These are phyloP conservation scores for Serilophus lunatus DNA, from an alignment of 2,113 vertebrate species.

Conservation along the genomic window DNA sequence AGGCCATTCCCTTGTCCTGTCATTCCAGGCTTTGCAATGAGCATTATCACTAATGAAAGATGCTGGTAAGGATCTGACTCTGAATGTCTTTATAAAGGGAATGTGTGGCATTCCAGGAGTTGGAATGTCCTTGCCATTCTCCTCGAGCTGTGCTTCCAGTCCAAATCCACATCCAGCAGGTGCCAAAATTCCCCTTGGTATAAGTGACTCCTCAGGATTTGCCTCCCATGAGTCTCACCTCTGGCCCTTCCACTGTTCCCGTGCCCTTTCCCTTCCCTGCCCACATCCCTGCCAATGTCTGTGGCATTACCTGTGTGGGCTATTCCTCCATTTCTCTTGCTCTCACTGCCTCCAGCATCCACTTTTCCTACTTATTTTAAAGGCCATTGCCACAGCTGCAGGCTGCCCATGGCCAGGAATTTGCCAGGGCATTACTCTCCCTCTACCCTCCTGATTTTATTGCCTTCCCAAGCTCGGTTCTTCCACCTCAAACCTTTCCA, in stretches of 20 bases:
- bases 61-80: background rate
- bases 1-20: background rate
- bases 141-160: background rate
- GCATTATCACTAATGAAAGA: fast-evolving
- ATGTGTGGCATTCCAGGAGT: fast-evolving
- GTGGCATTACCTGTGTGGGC: background rate
- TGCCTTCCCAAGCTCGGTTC: background rate
- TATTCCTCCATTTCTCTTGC: background rate
- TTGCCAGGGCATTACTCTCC: background rate
- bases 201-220: too few species aligned
- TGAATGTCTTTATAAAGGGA: fast-evolving
- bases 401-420: background rate
- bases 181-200: fast-evolving
- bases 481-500: background rate
- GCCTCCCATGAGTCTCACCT: fast-evolving
- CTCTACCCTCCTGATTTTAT: background rate
- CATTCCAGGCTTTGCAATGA: fast-evolving
- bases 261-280: background rate
- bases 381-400: background rate
- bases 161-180: too few species aligned
- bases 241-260: fast-evolving
- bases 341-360: background rate
- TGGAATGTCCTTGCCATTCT: fast-evolving
- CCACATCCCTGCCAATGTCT: background rate
- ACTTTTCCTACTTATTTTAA: background rate